Evolutionary conservation across 2,797 vertebrate species (phyloP).

Genomic region (Tapirus indicus): DNA sequence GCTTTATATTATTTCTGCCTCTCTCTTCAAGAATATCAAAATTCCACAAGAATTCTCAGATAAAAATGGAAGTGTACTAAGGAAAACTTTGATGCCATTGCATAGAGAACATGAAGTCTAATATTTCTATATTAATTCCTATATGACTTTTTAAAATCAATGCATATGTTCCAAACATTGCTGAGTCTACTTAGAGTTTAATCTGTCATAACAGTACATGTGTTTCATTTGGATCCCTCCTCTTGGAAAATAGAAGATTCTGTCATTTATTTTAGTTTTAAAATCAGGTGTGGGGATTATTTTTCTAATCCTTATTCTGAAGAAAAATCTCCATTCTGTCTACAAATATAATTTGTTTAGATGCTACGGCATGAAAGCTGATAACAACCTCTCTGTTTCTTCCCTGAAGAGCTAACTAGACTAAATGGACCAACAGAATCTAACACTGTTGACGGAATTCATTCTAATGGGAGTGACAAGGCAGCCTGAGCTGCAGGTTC

Average conservation of each 20-base stretch:
- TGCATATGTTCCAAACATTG: neutral
- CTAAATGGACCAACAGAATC: slow-evolving; percentile 32
- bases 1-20: neutral
- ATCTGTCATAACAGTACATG: neutral
- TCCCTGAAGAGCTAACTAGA: neutral
- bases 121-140: neutral
- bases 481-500: slow-evolving; percentile 1
- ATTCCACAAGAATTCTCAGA: neutral
- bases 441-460: slow-evolving; percentile 47
- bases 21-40: neutral
- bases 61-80: neutral
- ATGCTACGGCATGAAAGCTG: neutral
- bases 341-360: neutral
- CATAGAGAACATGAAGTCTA: neutral
- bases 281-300: neutral
- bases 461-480: slow-evolving; percentile 72
- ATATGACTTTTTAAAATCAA: neutral
- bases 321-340: neutral
- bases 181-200: neutral
- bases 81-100: neutral
- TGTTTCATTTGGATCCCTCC: neutral
- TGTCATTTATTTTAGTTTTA: neutral
- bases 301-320: neutral
- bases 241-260: neutral
- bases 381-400: neutral